Evolutionary conservation across 1,140 invertebrate species (phyloP).

Genomic region (Lepidurus couesii): DNA sequence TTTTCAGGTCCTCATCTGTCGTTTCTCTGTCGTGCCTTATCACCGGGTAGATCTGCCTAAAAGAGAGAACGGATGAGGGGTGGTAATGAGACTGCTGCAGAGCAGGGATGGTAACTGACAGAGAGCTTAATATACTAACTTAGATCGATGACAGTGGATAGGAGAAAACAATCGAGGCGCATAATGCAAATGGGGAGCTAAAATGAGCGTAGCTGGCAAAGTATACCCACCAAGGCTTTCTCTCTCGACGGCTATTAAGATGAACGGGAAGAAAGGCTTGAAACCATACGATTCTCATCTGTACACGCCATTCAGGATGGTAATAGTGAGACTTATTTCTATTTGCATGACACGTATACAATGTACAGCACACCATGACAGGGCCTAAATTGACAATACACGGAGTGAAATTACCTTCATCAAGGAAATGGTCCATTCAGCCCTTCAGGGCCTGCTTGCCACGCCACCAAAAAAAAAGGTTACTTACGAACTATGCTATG

Average conservation of each 20-base stretch:
- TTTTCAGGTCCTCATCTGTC: neutral
- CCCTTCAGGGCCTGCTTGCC: no score
- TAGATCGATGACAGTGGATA: slow-evolving; percentile 15
- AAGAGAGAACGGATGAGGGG: neutral
- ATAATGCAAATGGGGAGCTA: slow-evolving; percentile 21
- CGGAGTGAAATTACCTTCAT: no score
- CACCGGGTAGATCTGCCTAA: neutral
- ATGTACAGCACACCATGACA: neutral
- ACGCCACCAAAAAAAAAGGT: no score
- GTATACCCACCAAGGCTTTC: slow-evolving; percentile 13
- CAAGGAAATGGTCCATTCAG: no score
- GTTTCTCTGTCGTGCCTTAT: neutral
- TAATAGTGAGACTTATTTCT: neutral
- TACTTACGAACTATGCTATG: no score
- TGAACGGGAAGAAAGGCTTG: neutral
- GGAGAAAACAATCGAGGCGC: slow-evolving; percentile 10
- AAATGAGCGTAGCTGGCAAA: neutral
- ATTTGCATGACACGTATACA: neutral
- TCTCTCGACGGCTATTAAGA: neutral
- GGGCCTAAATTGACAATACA: neutral
- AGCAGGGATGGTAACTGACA: neutral
- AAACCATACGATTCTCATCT: slow-evolving; percentile 14
- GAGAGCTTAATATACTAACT: neutral
- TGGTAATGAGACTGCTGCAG: neutral
- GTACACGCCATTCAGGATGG: neutral